A percentile compares a stretch with the other conserved stretches of the same genome.
phyloP scores from a whole-genome alignment of 2,888 invertebrate genomes.

The Parnassius mnemosyne region DNA sequence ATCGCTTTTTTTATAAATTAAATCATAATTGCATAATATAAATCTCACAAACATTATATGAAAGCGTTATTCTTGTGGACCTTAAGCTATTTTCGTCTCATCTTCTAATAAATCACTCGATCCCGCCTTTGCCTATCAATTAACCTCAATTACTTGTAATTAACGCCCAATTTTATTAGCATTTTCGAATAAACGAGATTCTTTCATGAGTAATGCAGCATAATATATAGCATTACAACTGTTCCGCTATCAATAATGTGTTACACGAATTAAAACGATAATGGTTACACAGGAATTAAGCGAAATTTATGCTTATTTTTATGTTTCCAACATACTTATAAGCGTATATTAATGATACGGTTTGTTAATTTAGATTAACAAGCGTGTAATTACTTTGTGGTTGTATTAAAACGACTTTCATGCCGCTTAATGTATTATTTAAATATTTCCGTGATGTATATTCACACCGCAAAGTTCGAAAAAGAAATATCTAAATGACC shows the following conservation, averaged over 20 bases:
- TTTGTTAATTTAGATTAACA: slow-evolving; percentile 66
- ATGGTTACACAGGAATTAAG: slow-evolving; percentile 27
- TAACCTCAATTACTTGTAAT: slow-evolving; percentile 42
- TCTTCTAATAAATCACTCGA: slow-evolving; percentile 31
- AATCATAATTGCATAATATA: no score
- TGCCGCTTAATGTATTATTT: slow-evolving; percentile 56
- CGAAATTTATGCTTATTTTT: slow-evolving; percentile 30
- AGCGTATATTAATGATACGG: slow-evolving; percentile 59
- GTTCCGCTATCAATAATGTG: slow-evolving; percentile 24
- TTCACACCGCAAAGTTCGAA: slow-evolving; percentile 2
- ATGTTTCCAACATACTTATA: slow-evolving; percentile 36
- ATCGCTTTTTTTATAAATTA: neutral
- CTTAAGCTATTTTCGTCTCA: slow-evolving; percentile 14
- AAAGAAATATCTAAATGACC: no score
- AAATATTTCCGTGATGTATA: slow-evolving; percentile 33
- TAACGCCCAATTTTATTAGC: slow-evolving; percentile 35
- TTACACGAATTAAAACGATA: slow-evolving; percentile 25
- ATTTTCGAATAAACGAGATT: slow-evolving; percentile 23
- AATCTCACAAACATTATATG: neutral
- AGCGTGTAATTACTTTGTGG: slow-evolving; percentile 63
- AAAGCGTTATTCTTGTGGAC: slow-evolving; percentile 12
- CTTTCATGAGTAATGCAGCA: slow-evolving; percentile 17
- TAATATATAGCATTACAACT: slow-evolving; percentile 22
- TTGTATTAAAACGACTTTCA: slow-evolving; percentile 54
- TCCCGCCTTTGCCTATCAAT: slow-evolving; percentile 39